A percentile compares a stretch with the other conserved stretches of the same genome.
These are phyloP conservation scores for Amiota minor DNA, from an alignment of 2,888 invertebrate species.

Conservation along the genomic window DNA sequence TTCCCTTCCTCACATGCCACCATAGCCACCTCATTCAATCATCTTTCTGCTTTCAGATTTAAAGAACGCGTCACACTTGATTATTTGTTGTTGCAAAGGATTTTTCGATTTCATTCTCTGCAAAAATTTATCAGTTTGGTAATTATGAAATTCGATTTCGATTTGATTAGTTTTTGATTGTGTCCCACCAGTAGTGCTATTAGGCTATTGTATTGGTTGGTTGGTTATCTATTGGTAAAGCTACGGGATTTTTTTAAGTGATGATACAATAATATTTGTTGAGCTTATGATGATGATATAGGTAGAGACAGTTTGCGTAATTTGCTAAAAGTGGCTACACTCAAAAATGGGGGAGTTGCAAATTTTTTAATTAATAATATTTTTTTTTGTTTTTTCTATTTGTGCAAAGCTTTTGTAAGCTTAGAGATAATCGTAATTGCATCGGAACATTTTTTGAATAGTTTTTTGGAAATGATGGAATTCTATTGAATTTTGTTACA, in stretches of 20 bases:
- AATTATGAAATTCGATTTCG: no score
- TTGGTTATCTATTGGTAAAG: not conserved
- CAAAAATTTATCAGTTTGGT: no score
- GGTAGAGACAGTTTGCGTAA: not conserved
- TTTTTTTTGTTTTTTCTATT: not conserved
- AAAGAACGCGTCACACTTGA: no score
- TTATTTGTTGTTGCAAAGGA: no score
- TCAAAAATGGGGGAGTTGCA: not conserved
- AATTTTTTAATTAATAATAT: not conserved
- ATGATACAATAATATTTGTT: not conserved
- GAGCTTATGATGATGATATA: not conserved
- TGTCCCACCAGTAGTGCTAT: not conserved
- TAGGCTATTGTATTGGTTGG: not conserved
- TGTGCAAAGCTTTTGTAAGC: not conserved
- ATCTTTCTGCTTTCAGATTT: no score
- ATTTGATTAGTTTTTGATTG: no score
- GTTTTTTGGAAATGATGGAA: not conserved
- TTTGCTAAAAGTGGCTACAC: no score
- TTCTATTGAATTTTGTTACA: not conserved
- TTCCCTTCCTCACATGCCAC: not conserved
- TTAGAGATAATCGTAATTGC: not conserved
- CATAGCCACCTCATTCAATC: no score
- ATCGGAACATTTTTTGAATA: not conserved
- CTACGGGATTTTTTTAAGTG: not conserved
- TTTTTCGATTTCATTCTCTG: no score